Percentiles rank a stretch among this genome's conserved stretches.
phyloP scores from a whole-genome alignment of 2,797 vertebrate genomes.

The Diplodus sargus region DNA sequence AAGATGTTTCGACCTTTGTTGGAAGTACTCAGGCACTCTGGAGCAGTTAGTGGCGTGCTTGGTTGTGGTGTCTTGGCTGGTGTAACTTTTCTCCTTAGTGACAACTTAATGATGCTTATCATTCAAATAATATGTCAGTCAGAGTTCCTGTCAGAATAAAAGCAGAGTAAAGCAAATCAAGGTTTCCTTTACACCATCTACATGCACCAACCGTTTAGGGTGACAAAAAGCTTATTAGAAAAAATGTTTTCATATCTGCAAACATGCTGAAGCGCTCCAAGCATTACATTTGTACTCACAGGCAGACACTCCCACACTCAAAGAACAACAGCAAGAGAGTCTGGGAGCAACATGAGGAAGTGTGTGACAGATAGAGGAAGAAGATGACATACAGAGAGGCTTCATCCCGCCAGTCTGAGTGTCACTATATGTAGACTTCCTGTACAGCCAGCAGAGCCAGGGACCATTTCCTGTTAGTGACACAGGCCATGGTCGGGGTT shows the following conservation, averaged over 20 bases:
- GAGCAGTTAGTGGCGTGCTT: neutral
- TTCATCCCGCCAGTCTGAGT: conserved; percentile 42
- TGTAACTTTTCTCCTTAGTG: neutral
- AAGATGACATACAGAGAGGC: conserved; percentile 49
- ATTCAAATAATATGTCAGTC: neutral
- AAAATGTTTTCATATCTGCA: neutral
- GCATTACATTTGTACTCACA: neutral
- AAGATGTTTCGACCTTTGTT: neutral
- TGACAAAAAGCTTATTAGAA: neutral
- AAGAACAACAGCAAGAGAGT: conserved; percentile 3
- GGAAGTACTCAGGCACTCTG: neutral
- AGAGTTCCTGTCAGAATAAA: neutral
- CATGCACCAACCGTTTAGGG: neutral
- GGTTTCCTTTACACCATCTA: neutral
- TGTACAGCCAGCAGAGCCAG: conserved; percentile 48
- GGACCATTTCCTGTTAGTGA: conserved; percentile 71
- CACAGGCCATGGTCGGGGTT: conserved; percentile 40
- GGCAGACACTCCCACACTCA: conserved; percentile 3
- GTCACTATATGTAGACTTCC: conserved; percentile 80
- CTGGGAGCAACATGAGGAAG: conserved; percentile 27
- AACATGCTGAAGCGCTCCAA: neutral
- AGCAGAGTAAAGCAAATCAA: neutral
- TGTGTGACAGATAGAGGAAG: conserved; percentile 57
- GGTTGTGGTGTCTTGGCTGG: conserved; percentile 20
- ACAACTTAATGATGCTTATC: neutral